Conservation (phyloP, 2,113 vertebrate species). For the Ageneiosus marmoratus region DNA sequence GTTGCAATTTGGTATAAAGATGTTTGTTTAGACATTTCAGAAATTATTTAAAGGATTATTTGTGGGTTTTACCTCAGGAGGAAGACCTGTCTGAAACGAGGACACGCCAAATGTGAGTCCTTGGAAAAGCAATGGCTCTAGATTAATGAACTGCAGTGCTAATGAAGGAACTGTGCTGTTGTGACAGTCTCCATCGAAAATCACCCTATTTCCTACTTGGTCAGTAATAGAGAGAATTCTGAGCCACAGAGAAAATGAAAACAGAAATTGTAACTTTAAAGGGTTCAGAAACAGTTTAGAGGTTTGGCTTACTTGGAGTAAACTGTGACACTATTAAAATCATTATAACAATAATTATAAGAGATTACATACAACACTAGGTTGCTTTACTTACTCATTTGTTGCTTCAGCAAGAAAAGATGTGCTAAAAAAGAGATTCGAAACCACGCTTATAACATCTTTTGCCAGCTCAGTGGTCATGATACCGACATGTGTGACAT, state of each 20-base stretch:
- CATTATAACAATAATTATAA: too few species aligned
- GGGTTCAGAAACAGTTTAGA: not conserved
- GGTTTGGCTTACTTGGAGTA: not conserved
- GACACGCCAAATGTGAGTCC: slow-evolving; percentile 79
- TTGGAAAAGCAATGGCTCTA: slow-evolving; percentile 68
- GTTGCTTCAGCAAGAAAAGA: slow-evolving; percentile 59
- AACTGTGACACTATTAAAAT: not conserved
- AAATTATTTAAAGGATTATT: not conserved
- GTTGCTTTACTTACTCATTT: slow-evolving; percentile 59
- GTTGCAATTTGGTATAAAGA: not conserved
- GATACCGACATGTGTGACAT: slow-evolving; percentile 59
- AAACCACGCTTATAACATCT: slow-evolving; percentile 61
- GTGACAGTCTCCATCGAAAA: slow-evolving; percentile 64
- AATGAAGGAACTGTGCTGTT: slow-evolving; percentile 67
- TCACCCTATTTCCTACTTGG: slow-evolving; percentile 74
- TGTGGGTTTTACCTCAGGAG: slow-evolving; percentile 73
- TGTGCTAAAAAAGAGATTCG: slow-evolving; percentile 62
- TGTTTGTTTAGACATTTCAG: not conserved
- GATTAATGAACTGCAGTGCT: slow-evolving; percentile 72
- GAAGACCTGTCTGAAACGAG: slow-evolving; percentile 56
- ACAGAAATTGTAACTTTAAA: not conserved
- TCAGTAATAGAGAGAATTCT: slow-evolving; percentile 82
- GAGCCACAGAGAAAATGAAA: slow-evolving; percentile 25
- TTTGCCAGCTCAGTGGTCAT: slow-evolving; percentile 53
- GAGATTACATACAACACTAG: not conserved